Evolutionary conservation across 2,888 invertebrate species (phyloP), one percentile per base, ranked within the genome.

Genomic region (Plusia festucae): DNA sequence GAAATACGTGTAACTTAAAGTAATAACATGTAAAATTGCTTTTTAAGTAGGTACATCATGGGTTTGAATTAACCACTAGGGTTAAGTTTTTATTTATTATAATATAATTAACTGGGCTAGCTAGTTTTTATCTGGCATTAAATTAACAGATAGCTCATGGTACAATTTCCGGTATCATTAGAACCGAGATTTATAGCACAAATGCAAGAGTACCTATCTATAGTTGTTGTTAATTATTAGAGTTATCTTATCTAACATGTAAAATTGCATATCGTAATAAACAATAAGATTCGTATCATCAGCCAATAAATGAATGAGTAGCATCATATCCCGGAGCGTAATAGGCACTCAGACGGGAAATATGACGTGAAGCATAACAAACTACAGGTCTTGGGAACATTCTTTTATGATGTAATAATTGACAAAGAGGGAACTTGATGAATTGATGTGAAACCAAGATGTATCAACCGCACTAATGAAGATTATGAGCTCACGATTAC

Each of bases 321-420:
- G 78, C 76, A 71, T 79, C 71, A 79, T 81, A 85, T 85, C 83
- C 85, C 77, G 74, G 68, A 77, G 83, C 82, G 71, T 89, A 89
- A 90, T 88, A 85, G 82, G 85, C 84, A 84, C 80, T 78, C 78
- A 79, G 82, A 73, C 77, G 79, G 85, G 85, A 85, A 85, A 81
- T 78, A 82, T 81, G 84, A 90, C 86, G 90, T 88, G 90, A 91
- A 91, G 83, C 83, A 85, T 83, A 82, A 76, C 81, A 73, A 78
- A 86, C 83, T 80, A 78, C 81, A 83, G 82, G 86, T 89, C 91
- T 90, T 91, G 92, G 87, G 91, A 92, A 92, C 84, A 86, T 90
- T 89, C 85, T 86, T 87, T 85, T 82, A 85, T 86, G 88, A 90
- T 86, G 86, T 81, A 88, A 89, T 91, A 89, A 90, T 89, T 88